Evolutionary conservation across 2,113 vertebrate genomes (phyloP), one percentile per base, ranked within the genome.

Genomic region (Vimba vimba): DNA sequence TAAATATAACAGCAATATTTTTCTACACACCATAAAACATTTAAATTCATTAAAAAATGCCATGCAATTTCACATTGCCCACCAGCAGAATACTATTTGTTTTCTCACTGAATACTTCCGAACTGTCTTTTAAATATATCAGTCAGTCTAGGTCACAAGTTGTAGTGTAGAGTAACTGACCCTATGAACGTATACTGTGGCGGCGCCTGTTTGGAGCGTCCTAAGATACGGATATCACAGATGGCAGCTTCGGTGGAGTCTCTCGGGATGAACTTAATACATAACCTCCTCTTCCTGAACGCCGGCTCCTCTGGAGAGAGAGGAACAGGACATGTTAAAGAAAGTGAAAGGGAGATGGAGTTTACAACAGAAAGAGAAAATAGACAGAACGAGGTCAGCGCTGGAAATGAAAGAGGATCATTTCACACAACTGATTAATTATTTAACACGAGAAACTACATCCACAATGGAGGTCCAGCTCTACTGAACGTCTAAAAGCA

Each of bases 211-310:
- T 98, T 98, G 33, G 97, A 96, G 81, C 97, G 95, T 23, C 97
- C 97, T 92, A 98, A 91, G 92, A 99, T 97, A 43, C 97, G 96
- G 86, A 99, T 96, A 90, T 99, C 98, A 73, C 97, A 99, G 89
- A 99, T 98, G 0, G 98, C 98, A 2, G 97, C 98, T 91, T 99
- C 98, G 0, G 98, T 99, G 23, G 98, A 99, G 88, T 99, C 98
- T 77, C 98, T 95, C 0, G 98, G 98, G 91, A 99, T 99, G 87
- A 99, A 99, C 87, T 99, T 99, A 89, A 99, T 98, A 88, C 98
- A 99, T 52, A 99, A 93, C 55, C 98, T 96, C 91, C 97, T 97
- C 94, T 99, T 99, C 84, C 98, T 95, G 91, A 99, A 99, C 82
- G 96, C 98, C 80, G 94, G 92, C 90, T 99, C 98, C 93, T 99